Base-by-base conservation (phyloP, 2,113 vertebrate genomes). In the Elanoides forficatus region DNA sequence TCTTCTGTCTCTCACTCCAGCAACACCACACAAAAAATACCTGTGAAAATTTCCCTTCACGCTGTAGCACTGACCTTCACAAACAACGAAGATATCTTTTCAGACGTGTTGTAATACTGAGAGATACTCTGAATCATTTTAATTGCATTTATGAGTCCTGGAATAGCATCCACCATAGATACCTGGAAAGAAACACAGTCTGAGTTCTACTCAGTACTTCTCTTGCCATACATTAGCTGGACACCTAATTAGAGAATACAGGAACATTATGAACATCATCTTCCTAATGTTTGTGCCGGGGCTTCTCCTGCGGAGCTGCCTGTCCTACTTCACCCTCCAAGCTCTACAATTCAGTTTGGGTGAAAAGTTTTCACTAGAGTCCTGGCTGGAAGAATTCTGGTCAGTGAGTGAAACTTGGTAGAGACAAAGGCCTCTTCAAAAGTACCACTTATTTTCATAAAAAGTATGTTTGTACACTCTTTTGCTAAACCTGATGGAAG, bases 51-150 rank as follows among this genome's bases (percentile, higher is more conserved):
- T 82, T 84, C n/a, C 45, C 55, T 92, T 83, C 17, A 21, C 1
- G 0, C 6, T 30, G 20, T 50, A 42, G 34, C 19, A 97, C 97
- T 47, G 85, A 99, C 99, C 99, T 99, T 99, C 78, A 99, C 98
- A 98, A 99, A 99, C 45, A 99, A 97, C 0, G 98, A 99, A 4
- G 99, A 99, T 88, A 99, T 99, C 95, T 99, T 99, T 93, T 99
- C 99, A 29, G 99, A 99, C 5, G 99, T 99, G 92, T 99, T 99
- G 81, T 99, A 99, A 96, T 99, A 99, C 73, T 95, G 98, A 78
- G 99, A 99, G 83, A 99, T 98, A 62, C 95, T 98, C 91, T 99
- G 98, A 97, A 99, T 99, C 99, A 99, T 99, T 92, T 98, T 98
- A 97, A 99, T 99, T 62, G 99, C 98, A 96, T 99, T 99, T 92